Conservation (phyloP, 1,140 invertebrate species). For the Nylanderia fulva region DNA sequence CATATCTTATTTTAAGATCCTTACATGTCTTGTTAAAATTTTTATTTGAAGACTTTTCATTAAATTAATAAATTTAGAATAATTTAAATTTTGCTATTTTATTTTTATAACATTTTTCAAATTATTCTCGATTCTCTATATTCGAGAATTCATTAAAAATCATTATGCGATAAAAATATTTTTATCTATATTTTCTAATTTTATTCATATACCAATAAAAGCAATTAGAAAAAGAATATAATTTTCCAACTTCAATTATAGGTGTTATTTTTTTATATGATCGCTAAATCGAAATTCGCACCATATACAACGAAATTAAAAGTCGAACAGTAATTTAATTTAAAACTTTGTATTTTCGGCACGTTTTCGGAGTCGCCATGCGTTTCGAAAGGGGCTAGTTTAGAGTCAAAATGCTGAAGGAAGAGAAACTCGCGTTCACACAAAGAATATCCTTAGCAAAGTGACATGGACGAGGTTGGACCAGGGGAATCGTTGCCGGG, state of each 20-base stretch:
- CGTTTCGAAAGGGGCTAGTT: not conserved
- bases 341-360: slow-evolving; percentile 12
- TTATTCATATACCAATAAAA: not conserved
- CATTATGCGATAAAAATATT: not conserved
- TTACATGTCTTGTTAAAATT: not conserved
- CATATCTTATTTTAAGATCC: no score
- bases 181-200: not conserved
- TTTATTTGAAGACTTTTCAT: not conserved
- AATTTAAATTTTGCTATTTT: not conserved
- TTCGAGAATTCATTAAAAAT: not conserved
- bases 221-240: not conserved
- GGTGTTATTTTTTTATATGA: not conserved
- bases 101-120: not conserved
- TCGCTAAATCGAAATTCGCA: not conserved
- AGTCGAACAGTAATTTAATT: not conserved
- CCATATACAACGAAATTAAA: slow-evolving; percentile 13
- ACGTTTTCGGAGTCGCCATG: not conserved
- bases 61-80: not conserved
- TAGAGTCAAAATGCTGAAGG: not conserved
- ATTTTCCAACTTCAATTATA: not conserved
- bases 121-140: not conserved
- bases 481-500: slow-evolving; percentile 39
- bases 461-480: slow-evolving; percentile 39
- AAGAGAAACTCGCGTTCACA: not conserved
- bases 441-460: slow-evolving; percentile 33